Evolutionary conservation across 1,140 invertebrate species (phyloP), one percentile per base, ranked within the genome.

Genomic region (Steinernema feltiae): DNA sequence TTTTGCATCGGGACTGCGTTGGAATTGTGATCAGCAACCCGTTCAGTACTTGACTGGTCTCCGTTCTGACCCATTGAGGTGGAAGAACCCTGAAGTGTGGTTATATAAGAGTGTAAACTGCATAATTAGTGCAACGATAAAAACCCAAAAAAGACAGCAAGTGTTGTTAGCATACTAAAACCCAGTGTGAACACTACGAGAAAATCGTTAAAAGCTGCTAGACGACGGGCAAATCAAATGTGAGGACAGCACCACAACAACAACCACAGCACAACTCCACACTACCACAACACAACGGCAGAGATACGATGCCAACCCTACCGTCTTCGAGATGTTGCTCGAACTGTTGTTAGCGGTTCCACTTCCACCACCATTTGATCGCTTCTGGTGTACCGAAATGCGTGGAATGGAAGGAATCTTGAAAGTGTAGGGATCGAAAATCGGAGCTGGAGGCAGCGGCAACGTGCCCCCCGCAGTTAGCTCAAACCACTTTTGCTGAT

Each of bases 401-500:
- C 53, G 53, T n/a, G 53, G 53, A 27, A 63, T 63, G 15, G 53
- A 63, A n/a, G 53, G 53, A 27, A 63, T 63, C 53, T 63, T 63
- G 12, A 63, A 46, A 46, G 7, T 63, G 53, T 63, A 63, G 53
- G 53, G 53, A 63, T 63, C 53, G 53, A 63, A 63, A 63, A 63
- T 63, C 53, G 53, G 53, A 15, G 24, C 3, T 63, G 53, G 53
- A 27, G 53, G 24, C 53, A 27, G 53, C 35, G 53, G 41, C 41
- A 7, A n/a, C 53, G 53, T 27, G 7, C 24, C 53, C 53, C 53
- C 53, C 7, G 53, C 53, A n/a, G 53, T 63, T 63, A 63, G 24
- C 53, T 63, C 53, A 63, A 63, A 27, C 53, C 53, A 63, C 53
- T 63, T 63, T 63, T 63, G 53, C 24, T 63, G 53, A 63, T 63